phyloP scores from a whole-genome alignment of 2,888 invertebrate species.

The Acleris emargana region DNA sequence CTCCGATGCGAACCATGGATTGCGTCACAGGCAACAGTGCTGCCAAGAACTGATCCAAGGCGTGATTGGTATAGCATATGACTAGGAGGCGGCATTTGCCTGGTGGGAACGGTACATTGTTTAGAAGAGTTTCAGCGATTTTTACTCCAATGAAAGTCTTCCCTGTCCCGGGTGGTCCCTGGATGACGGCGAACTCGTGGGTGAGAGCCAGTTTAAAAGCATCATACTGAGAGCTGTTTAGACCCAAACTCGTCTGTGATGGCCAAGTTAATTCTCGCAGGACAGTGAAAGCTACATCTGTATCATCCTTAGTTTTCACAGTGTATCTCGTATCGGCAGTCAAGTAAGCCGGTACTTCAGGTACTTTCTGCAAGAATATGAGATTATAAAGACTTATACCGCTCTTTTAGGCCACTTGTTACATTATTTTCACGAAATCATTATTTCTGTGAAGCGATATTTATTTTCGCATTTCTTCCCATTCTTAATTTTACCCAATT shows the following conservation, averaged over 20 bases:
- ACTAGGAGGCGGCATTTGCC: constrained; percentile 84
- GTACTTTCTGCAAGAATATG: constrained; percentile 48
- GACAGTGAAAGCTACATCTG: constrained; percentile 47
- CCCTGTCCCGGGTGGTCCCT: constrained; percentile 95
- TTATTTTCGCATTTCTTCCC: too few species aligned
- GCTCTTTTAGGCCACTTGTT: too few species aligned
- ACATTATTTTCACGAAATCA: too few species aligned
- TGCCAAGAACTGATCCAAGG: constrained; percentile 92
- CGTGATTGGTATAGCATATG: constrained; percentile 93
- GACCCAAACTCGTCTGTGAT: constrained; percentile 59
- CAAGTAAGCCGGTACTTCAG: constrained; percentile 54
- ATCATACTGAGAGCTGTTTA: constrained; percentile 86
- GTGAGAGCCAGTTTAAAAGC: constrained; percentile 88
- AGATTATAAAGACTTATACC: too few species aligned
- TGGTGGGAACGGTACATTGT: constrained; percentile 66
- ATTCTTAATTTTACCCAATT: too few species aligned
- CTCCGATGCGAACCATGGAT: constrained; percentile 87
- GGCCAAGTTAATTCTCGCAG: constrained; percentile 74
- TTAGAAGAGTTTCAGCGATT: constrained; percentile 86
- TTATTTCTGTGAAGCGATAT: too few species aligned
- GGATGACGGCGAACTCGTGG: constrained; percentile 89
- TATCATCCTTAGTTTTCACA: constrained; percentile 24
- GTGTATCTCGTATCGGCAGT: constrained; percentile 31
- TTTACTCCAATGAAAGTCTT: constrained; percentile 91
- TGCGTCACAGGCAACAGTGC: constrained; percentile 84